Conservation (phyloP, 2,113 vertebrate genomes). For the Dipodomys ordii region DNA sequence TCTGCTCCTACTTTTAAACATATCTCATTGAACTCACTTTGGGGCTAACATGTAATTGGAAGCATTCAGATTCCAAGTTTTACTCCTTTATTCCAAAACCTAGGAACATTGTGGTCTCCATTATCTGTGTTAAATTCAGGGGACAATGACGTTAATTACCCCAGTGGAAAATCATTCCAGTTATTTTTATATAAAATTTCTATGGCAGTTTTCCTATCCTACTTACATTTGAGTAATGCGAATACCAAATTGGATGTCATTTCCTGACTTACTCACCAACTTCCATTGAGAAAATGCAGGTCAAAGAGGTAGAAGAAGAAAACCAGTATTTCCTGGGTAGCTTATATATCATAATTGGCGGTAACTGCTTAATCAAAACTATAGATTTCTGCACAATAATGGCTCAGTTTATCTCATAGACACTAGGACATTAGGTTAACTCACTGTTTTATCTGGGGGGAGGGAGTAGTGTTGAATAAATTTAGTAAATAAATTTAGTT, state of each 20-base stretch:
- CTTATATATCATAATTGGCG: slow-evolving; percentile 15
- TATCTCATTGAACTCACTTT: neutral
- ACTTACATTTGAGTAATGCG: slow-evolving; percentile 61
- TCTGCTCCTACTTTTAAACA: neutral
- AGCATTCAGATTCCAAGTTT: slow-evolving; percentile 51
- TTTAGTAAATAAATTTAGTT: slow-evolving; percentile 54
- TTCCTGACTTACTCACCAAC: slow-evolving; percentile 67
- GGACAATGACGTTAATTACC: neutral
- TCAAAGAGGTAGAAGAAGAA: slow-evolving; percentile 56
- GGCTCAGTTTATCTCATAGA: slow-evolving; percentile 49
- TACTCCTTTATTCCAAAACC: slow-evolving; percentile 20
- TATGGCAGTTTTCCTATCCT: neutral
- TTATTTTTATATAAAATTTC: slow-evolving; percentile 46
- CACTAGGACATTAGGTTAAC: neutral
- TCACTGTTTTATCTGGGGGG: slow-evolving; percentile 15
- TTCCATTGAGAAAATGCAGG: slow-evolving; percentile 56
- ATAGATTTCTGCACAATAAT: slow-evolving; percentile 29
- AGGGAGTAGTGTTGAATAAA: neutral
- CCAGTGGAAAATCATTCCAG: slow-evolving; percentile 30
- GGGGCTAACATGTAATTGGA: slow-evolving; percentile 22
- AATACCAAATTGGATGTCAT: slow-evolving; percentile 59
- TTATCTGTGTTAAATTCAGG: slow-evolving; percentile 37
- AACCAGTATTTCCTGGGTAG: slow-evolving; percentile 61
- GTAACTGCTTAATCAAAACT: slow-evolving; percentile 67
- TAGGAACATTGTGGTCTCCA: neutral